Percentiles rank a stretch among this genome's conserved stretches.
Evolutionary conservation across 2,888 invertebrate species (phyloP).

Genomic region (Crossocerus cetratus): DNA sequence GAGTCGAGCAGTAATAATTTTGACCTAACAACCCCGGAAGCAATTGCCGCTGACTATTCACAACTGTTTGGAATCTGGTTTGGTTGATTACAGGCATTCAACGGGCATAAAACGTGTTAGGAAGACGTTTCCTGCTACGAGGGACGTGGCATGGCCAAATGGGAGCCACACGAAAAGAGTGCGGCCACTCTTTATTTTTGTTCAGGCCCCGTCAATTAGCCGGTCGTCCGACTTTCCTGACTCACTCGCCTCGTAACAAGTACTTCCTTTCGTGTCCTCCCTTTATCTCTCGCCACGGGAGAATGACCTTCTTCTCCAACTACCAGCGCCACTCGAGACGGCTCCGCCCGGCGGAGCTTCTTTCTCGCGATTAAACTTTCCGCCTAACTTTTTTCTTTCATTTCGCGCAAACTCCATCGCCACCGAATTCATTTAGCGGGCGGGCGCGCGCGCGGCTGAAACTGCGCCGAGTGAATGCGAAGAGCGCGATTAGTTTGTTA

Average conservation of each 20-base stretch:
- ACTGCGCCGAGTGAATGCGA: conserved; percentile 6
- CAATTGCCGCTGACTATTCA: conserved; percentile 9
- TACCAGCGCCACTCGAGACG: conserved; percentile 13
- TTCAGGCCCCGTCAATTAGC: no score
- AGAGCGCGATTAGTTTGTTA: not conserved
- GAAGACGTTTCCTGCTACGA: no score
- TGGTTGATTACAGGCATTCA: no score
- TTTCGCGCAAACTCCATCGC: conserved; percentile 44
- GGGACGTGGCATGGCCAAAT: no score
- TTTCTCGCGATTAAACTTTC: conserved; percentile 45
- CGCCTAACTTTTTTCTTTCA: conserved; percentile 30
- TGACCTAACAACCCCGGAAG: conserved; percentile 43
- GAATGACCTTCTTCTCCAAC: not conserved
- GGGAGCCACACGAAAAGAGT: no score
- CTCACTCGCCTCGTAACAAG: not conserved
- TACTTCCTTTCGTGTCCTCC: not conserved
- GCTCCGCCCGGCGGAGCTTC: not conserved
- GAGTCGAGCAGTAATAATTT: conserved; percentile 23
- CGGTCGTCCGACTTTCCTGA: not conserved
- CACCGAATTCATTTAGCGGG: conserved; percentile 22
- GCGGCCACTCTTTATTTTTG: no score
- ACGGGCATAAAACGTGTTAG: no score
- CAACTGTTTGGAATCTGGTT: not conserved
- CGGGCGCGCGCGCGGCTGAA: not conserved
- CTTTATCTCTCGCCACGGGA: not conserved